A percentile compares a stretch with the other conserved stretches of the same genome.
Conservation (phyloP, 2,797 vertebrate genomes). For the Erethizon dorsatum region DNA sequence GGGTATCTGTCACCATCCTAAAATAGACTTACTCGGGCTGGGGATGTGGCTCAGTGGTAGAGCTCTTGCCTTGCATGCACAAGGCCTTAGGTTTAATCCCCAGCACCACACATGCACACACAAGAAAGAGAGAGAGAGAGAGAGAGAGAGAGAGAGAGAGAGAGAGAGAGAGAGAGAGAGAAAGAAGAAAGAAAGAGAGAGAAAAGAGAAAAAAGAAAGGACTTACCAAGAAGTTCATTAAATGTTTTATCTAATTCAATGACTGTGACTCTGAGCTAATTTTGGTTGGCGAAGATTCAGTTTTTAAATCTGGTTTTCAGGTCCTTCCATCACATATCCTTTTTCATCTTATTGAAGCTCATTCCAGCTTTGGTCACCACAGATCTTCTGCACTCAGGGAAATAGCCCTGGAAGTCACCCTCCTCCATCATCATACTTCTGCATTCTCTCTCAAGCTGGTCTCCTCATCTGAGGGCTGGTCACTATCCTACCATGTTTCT, state of each 20-base stretch:
- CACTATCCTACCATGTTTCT: neutral
- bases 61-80: too few species aligned
- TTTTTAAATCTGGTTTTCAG: neutral
- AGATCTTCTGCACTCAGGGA: neutral
- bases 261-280: neutral
- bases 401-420: neutral
- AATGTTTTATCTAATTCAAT: constrained; percentile 37
- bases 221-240: neutral
- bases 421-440: neutral
- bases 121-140: too few species aligned
- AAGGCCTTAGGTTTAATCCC: too few species aligned
- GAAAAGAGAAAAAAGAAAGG: neutral
- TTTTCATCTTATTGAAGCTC: neutral
- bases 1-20: neutral
- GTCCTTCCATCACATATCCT: neutral
- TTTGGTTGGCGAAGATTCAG: neutral
- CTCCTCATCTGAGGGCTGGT: neutral
- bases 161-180: too few species aligned
- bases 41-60: too few species aligned
- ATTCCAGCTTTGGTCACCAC: neutral
- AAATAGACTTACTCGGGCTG: neutral
- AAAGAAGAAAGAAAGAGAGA: too few species aligned
- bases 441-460: neutral
- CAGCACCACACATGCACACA: too few species aligned
- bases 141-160: too few species aligned